Evolutionary conservation across 2,113 vertebrate genomes (phyloP).

Genomic region (Tragulus kanchil): DNA sequence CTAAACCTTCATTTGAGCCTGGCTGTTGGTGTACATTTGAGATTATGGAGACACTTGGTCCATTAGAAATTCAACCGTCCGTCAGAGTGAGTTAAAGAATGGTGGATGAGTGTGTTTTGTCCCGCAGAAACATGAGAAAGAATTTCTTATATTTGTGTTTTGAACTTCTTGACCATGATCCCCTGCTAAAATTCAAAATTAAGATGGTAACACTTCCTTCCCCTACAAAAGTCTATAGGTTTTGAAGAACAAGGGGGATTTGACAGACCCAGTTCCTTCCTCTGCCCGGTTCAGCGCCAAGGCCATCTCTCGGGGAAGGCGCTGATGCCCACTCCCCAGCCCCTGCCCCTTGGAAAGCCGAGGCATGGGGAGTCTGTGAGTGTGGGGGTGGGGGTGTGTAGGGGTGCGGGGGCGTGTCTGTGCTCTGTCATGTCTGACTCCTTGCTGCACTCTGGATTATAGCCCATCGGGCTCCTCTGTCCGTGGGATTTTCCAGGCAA

Average conservation of each 20-base stretch:
- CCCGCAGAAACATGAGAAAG: background rate
- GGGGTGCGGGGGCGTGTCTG: too few species aligned
- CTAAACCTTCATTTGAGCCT: background rate
- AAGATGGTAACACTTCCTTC: background rate
- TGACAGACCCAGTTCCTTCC: fast-evolving
- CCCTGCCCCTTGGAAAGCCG: too few species aligned
- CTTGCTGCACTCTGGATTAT: background rate
- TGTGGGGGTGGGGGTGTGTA: too few species aligned
- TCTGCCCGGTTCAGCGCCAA: constrained; percentile 18
- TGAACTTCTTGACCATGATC: background rate
- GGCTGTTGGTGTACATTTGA: background rate
- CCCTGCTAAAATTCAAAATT: background rate
- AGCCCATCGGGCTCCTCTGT: background rate
- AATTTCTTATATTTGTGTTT: background rate
- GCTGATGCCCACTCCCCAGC: fast-evolving
- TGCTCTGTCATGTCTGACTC: background rate
- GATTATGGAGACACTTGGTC: background rate
- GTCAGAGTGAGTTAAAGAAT: background rate
- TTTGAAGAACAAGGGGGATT: background rate
- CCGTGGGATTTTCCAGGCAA: background rate
- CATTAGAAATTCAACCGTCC: background rate
- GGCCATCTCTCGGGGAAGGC: background rate
- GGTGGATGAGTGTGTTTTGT: background rate
- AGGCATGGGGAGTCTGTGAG: background rate
- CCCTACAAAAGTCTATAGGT: background rate